Evolutionary conservation across 2,888 invertebrate genomes (phyloP).

Genomic region (Metacarcinus magister): DNA sequence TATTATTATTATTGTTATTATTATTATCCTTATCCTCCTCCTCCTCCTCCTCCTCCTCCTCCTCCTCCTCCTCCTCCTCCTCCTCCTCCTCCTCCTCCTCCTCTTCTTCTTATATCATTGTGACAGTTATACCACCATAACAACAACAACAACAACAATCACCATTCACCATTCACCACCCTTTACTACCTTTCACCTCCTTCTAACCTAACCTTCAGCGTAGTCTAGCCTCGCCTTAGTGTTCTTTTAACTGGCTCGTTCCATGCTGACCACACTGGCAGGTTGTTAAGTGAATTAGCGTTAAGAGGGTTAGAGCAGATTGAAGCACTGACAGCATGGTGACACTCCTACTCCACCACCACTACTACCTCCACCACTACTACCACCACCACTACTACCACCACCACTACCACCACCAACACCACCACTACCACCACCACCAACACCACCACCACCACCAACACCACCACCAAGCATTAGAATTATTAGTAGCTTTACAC

Average conservation of each 20-base stretch:
- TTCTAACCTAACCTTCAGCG: not conserved
- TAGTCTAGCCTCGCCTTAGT: not conserved
- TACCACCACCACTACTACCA: no score
- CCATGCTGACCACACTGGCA: not conserved
- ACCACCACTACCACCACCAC: no score
- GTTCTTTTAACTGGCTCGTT: not conserved
- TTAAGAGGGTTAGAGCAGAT: not conserved
- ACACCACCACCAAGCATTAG: no score
- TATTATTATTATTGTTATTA: not conserved
- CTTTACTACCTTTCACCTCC: not conserved
- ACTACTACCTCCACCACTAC: no score
- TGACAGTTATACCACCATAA: not conserved
- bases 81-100: not conserved
- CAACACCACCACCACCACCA: no score
- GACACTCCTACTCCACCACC: no score
- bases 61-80: not conserved
- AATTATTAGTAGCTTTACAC: no score
- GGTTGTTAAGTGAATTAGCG: not conserved
- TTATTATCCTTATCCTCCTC: not conserved
- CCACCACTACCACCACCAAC: no score
- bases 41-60: not conserved
- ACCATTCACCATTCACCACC: not conserved
- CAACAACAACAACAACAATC: not conserved
- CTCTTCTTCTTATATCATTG: not conserved
- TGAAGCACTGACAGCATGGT: not conserved